Base-by-base conservation (phyloP, 2,113 vertebrate genomes). In the Cariama cristata region DNA sequence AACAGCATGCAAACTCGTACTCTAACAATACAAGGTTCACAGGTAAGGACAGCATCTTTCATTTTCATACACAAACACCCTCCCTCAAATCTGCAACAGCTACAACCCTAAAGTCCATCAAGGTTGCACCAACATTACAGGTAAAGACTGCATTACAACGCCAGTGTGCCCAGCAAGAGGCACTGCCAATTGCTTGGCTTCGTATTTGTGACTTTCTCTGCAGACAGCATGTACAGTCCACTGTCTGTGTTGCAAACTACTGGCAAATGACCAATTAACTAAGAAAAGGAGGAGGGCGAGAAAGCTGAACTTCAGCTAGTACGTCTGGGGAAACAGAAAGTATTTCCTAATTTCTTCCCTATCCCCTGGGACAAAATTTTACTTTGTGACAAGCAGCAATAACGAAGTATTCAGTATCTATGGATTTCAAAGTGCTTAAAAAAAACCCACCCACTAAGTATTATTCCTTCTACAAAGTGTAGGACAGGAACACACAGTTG, bases 61-160 rank as follows among this genome's bases (percentile, higher is more conserved):
- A 7, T 45, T 40, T 26, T 14, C 59, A 5, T 4, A 11, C 2
- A 1, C 67, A 18, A 66, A 26, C 60, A 24, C 12, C 42, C 49
- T 47, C 60, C 44, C 35, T 23, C 58, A 7, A 20, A 40, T 3
- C 53, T 56, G 35, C 63, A 32, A 7, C 2, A 32, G 32, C n/a
- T 6, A 32, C 12, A 20, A 4, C 5, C n/a, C 47, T 33, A 27
- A 58, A 50, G 49, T 35, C 49, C 26, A 6, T 1, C 4, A 13
- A 32, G n/a, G 21, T 56, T 40, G 50, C 73, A 19, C 11, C 50
- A 4, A 3, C 5, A 3, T 11, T 3, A 12, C 38, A 24, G 49
- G 50, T 9, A 14, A 13, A 2, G 35, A 6, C 20, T 3, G 44
- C 4, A 0, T 6, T 6, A 8, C 18, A 9, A 6, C 0, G 18